phyloP scores from a whole-genome alignment of 1,140 invertebrate species.

The Anoplolepis gracilipes region DNA sequence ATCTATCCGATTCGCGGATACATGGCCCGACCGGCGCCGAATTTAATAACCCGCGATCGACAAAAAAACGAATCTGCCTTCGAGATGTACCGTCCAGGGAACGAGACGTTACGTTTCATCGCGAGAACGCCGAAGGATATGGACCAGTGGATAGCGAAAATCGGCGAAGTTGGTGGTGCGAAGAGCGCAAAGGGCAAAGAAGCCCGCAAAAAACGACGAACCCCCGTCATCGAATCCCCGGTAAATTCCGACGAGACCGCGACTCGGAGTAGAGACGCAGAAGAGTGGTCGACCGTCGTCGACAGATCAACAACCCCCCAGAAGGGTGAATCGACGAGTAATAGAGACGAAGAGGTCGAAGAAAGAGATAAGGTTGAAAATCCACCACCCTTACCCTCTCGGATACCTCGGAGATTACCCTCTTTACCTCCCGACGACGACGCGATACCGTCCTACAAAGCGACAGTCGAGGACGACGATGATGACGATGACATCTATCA shows the following conservation, averaged over 20 bases:
- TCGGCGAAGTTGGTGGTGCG: conserved; percentile 65
- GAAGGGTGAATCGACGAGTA: not conserved
- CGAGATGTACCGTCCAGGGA: conserved; percentile 80
- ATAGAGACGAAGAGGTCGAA: not conserved
- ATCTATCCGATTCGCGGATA: conserved; percentile 79
- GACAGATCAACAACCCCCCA: not conserved
- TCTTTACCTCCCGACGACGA: conserved; percentile 73
- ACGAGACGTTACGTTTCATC: conserved; percentile 79
- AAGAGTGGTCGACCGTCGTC: not conserved
- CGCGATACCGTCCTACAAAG: conserved; percentile 41
- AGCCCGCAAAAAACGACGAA: not conserved
- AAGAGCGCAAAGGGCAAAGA: conserved; percentile 1
- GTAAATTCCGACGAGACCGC: not conserved
- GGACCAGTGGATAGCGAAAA: conserved; percentile 79
- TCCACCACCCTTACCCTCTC: conserved; percentile 74
- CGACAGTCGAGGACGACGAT: conserved; percentile 68
- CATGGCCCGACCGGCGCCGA: conserved; percentile 77
- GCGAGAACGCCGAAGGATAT: conserved; percentile 79
- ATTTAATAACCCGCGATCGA: conserved; percentile 71
- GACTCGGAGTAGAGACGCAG: conserved; percentile 15
- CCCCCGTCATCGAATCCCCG: not conserved
- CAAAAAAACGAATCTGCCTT: conserved; percentile 79
- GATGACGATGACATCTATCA: conserved; percentile 83
- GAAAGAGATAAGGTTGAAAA: not conserved
- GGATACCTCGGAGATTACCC: conserved; percentile 78